phyloP scores from a whole-genome alignment of 2,113 vertebrate genomes.

The Sceloporus tristichus region DNA sequence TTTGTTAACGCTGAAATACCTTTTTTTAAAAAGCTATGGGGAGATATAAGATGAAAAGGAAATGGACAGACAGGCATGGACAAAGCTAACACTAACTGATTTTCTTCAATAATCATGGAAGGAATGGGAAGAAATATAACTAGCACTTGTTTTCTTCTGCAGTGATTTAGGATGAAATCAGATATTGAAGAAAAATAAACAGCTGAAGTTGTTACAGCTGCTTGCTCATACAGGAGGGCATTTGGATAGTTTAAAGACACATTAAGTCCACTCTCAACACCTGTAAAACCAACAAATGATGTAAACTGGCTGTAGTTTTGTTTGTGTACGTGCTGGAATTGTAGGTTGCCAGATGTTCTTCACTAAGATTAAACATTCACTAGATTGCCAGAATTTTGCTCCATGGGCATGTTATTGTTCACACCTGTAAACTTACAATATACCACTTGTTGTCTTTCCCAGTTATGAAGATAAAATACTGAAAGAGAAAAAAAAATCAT shows the following conservation, averaged over 20 bases:
- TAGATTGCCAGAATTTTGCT: conserved; percentile 51
- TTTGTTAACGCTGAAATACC: background rate
- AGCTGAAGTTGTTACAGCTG: conserved; percentile 25
- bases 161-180: conserved; percentile 5
- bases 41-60: background rate
- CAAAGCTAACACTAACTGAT: background rate
- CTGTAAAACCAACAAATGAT: conserved; percentile 41
- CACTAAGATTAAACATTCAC: conserved; percentile 28
- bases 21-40: background rate
- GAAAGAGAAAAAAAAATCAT: no score
- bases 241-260: conserved; percentile 59
- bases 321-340: conserved; percentile 23
- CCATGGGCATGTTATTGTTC: background rate
- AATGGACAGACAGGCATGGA: background rate
- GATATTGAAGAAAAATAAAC: conserved; percentile 6
- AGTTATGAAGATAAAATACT: no score
- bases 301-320: conserved; percentile 48
- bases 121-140: background rate
- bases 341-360: background rate
- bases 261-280: conserved; percentile 59
- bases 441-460: no score
- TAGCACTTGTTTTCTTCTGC: conserved; percentile 21
- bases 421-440: background rate
- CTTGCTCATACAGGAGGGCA: conserved; percentile 21
- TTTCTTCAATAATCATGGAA: background rate